Base-by-base conservation (phyloP, 2,797 vertebrate species). In the Sphenodon punctatus region DNA sequence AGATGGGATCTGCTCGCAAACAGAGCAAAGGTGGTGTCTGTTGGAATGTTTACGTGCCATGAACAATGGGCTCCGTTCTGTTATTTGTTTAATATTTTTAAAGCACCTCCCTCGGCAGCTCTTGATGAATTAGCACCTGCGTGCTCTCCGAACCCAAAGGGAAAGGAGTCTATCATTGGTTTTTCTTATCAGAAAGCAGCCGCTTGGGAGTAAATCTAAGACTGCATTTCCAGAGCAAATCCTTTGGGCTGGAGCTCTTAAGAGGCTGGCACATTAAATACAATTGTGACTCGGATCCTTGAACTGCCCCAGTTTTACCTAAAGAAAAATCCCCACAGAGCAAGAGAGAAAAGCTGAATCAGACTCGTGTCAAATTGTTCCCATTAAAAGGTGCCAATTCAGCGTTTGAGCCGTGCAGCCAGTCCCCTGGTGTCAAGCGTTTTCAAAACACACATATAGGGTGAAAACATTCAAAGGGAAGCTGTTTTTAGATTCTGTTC, bases 401-500 rank as follows among this genome's bases (percentile, higher is more conserved):
- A 46, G 82, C n/a, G 1, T 22, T 17, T 7, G 42, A 67, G 67
- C 10, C 1, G 38, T 14, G 8, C 63, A 19, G 4, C 51, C 5
- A 70, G 58, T 75, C 56, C 83, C 7, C 55, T 7, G 3, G 82
- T 16, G 27, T 51, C 84, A 55, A 59, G 27, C 70, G 17, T 69
- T 76, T 80, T 34, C 9, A 45, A 19, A 16, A 69, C 60, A 66
- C 67, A 70, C 68, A 74, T 55, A 48, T 55, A 77, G 20, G 74
- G 25, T 69, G 78, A 60, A 74, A 83, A 66, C 71, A 10, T 78
- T 79, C 86, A 78, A 84, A 27, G 7, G 84, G 5, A 42, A 81
- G 70, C 89, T 80, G 80, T 80, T 88, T 90, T 86, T 88, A 93
- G 85, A 27, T 41, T 69, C 66, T 80, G 84, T 74, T 61, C 30